Evolutionary conservation across 2,888 invertebrate genomes (phyloP).

Genomic region (Crepidodera aurea): DNA sequence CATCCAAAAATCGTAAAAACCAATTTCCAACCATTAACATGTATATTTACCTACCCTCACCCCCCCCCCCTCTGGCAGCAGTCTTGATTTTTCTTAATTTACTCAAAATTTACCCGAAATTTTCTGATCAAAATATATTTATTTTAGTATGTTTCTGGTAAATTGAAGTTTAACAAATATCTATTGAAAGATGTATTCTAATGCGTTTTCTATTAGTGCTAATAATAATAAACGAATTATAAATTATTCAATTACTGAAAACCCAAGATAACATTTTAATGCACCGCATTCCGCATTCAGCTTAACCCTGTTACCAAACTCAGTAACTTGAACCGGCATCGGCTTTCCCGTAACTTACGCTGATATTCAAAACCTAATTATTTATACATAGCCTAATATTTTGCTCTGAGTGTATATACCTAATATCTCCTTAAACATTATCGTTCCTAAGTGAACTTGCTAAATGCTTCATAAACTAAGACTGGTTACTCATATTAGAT

Average conservation of each 20-base stretch:
- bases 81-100: no score
- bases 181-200: no score
- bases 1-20: no score
- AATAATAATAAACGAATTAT: no score
- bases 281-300: not conserved
- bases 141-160: no score
- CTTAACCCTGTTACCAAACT: not conserved
- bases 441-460: conserved; percentile 22
- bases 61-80: no score
- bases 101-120: no score
- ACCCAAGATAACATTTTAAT: not conserved
- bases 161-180: no score
- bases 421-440: conserved; percentile 22
- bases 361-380: conserved; percentile 24
- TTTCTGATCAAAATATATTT: no score
- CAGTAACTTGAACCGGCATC: not conserved
- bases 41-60: no score
- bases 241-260: not conserved
- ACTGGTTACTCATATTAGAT: conserved; percentile 32
- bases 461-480: conserved; percentile 31
- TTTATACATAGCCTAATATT: conserved; percentile 22
- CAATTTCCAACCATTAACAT: no score
- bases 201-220: no score
- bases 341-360: not conserved
- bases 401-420: conserved; percentile 11